phyloP scores from a whole-genome alignment of 2,797 vertebrate species.

The Jordanella pulchra region DNA sequence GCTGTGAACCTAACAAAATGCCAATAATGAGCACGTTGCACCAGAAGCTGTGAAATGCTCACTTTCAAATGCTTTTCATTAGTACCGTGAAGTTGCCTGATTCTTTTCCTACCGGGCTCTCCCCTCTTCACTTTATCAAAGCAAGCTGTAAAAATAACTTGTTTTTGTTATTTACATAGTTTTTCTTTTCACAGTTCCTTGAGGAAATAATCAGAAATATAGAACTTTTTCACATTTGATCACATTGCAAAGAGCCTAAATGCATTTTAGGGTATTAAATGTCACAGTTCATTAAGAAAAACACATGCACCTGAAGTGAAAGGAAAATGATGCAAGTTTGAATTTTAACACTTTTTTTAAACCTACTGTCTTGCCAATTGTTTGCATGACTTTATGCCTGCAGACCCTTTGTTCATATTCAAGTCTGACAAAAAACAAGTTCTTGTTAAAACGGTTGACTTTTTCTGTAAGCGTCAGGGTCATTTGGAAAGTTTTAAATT shows the following conservation, averaged over 20 bases:
- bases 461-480: conserved; percentile 23
- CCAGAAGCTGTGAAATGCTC: conserved; percentile 2
- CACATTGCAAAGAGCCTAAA: not conserved
- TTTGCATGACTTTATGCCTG: not conserved
- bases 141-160: conserved; percentile 2
- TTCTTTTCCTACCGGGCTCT: conserved; percentile 14
- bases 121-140: conserved; percentile 9
- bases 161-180: conserved; percentile 7
- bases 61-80: conserved; percentile 25
- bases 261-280: not conserved
- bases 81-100: conserved; percentile 14
- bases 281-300: not conserved
- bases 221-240: not conserved
- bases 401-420: conserved; percentile 12
- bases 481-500: conserved; percentile 35
- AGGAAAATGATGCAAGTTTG: not conserved
- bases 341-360: not conserved
- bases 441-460: no score
- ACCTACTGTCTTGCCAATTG: not conserved
- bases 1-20: conserved; percentile 32
- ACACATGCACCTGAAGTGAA: not conserved
- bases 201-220: not conserved
- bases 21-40: conserved; percentile 12
- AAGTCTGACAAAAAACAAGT: conserved; percentile 17
- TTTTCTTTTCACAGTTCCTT: conserved; percentile 7